Evolutionary conservation across 1,140 invertebrate species (phyloP).

Genomic region (Oncopodura yosiiana): DNA sequence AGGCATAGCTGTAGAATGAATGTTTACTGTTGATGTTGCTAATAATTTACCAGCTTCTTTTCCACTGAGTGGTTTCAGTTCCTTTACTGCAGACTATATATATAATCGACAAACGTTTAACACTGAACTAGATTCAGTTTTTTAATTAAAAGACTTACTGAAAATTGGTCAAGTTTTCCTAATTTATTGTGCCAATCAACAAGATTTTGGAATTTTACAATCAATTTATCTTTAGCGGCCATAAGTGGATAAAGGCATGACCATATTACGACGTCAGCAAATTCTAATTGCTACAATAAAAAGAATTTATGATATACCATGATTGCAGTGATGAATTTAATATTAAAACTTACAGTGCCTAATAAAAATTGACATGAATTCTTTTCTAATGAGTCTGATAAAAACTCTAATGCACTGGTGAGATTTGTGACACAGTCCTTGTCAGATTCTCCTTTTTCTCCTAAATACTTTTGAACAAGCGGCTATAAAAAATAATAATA

Average conservation of each 20-base stretch:
- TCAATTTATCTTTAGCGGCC: slow-evolving; percentile 41
- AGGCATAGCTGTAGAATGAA: slow-evolving; percentile 8
- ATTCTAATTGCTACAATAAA: slow-evolving; percentile 44
- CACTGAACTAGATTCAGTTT: not conserved
- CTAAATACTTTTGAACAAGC: slow-evolving; percentile 35
- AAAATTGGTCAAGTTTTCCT: slow-evolving; percentile 44
- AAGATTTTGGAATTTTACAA: slow-evolving; percentile 42
- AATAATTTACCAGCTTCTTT: no score
- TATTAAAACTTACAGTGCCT: slow-evolving; percentile 40
- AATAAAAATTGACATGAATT: slow-evolving; percentile 37
- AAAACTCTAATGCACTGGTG: slow-evolving; percentile 38
- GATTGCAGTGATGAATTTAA: slow-evolving; percentile 12
- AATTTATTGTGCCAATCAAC: slow-evolving; percentile 46
- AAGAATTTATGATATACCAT: slow-evolving; percentile 34
- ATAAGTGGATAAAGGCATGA: slow-evolving; percentile 52
- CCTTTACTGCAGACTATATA: slow-evolving; percentile 20
- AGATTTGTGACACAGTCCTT: slow-evolving; percentile 39
- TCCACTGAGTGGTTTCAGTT: slow-evolving; percentile 11
- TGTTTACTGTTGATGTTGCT: slow-evolving; percentile 41
- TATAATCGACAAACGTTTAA: not conserved
- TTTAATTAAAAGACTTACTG: slow-evolving; percentile 39
- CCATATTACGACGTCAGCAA: slow-evolving; percentile 56
- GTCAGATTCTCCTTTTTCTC: slow-evolving; percentile 39
- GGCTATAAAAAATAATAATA: slow-evolving; percentile 41
- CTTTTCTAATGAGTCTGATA: slow-evolving; percentile 41